phyloP scores from a whole-genome alignment of 2,113 vertebrate genomes.

The Chrysemys picta region DNA sequence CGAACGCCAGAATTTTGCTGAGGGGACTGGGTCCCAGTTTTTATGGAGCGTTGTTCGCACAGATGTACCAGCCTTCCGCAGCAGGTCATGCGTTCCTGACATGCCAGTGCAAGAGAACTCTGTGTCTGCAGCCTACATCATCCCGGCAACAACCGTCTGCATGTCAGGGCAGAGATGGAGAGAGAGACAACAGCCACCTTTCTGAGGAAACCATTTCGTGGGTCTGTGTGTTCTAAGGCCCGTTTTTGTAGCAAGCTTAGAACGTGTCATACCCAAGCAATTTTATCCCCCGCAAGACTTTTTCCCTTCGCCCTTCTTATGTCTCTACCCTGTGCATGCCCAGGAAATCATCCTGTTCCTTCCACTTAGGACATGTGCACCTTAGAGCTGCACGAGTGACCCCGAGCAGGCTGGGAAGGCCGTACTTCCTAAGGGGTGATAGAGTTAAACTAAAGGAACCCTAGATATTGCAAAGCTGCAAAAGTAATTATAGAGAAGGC shows the following conservation, averaged over 20 bases:
- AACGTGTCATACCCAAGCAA: not conserved
- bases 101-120: too few relatives aligned
- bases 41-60: not conserved
- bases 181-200: not conserved
- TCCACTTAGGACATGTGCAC: not conserved
- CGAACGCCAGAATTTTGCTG: not conserved
- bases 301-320: not conserved
- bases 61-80: not conserved
- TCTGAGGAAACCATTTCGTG: not conserved
- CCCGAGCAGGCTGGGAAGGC: not conserved
- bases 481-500: slow-evolving; percentile 53
- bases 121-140: not conserved
- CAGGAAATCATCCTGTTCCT: not conserved
- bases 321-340: not conserved
- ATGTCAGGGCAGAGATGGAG: not conserved
- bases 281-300: not conserved
- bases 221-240: not conserved
- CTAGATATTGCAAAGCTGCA: slow-evolving; percentile 11
- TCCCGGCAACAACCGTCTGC: not conserved
- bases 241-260: not conserved
- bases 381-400: not conserved
- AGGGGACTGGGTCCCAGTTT: not conserved
- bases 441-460: slow-evolving; percentile 70
- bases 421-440: not conserved
- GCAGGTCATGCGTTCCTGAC: not conserved